phyloP scores from a whole-genome alignment of 2,113 vertebrate species.

The Carettochelys insculpta region DNA sequence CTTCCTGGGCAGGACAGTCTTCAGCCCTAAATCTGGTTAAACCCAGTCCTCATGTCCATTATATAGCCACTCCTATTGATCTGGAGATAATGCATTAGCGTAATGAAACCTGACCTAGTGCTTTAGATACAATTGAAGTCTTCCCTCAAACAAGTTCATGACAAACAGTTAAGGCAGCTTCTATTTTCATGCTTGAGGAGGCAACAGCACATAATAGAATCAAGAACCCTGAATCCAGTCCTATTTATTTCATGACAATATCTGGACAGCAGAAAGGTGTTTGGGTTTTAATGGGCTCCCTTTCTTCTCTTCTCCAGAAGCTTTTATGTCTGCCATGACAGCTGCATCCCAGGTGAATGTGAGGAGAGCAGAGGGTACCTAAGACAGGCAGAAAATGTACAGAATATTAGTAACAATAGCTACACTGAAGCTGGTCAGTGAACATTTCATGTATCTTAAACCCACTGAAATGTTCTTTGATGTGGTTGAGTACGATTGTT shows the following conservation, averaged over 20 bases:
- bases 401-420: not conserved
- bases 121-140: not conserved
- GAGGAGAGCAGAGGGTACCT: constrained; percentile 93
- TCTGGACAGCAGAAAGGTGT: constrained; percentile 77
- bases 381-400: not conserved
- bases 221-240: not conserved
- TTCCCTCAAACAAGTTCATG: not conserved
- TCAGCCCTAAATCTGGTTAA: not conserved
- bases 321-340: constrained; percentile 86
- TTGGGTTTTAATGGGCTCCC: constrained; percentile 77
- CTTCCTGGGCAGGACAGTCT: not conserved
- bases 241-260: constrained; percentile 83
- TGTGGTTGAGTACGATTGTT: not conserved
- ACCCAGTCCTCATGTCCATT: not conserved
- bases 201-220: not conserved
- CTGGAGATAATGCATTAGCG: not conserved
- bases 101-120: rapidly evolving
- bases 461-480: not conserved
- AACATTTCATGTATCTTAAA: not conserved
- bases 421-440: not conserved
- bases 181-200: not conserved
- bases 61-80: not conserved
- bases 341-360: constrained; percentile 87
- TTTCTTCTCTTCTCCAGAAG: constrained; percentile 72
- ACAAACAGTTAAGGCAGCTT: not conserved